phyloP scores from a whole-genome alignment of 2,888 invertebrate genomes.

The Graphium colonna region DNA sequence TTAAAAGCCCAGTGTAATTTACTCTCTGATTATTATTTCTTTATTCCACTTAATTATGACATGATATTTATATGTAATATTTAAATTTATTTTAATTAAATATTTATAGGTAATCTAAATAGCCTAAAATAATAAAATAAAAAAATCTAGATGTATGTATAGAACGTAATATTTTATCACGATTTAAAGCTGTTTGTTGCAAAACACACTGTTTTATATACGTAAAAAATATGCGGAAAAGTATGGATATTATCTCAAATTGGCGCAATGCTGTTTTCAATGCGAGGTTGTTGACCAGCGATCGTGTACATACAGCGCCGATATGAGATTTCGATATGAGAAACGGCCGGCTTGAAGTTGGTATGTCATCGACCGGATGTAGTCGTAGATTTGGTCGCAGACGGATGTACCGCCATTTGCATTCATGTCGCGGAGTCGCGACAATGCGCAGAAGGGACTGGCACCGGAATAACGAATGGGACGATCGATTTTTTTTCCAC shows the following conservation, averaged over 20 bases:
- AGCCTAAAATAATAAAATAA: no score
- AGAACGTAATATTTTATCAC: no score
- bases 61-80: no score
- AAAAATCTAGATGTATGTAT: no score
- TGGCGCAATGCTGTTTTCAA: constrained; percentile 9
- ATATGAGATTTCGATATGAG: constrained; percentile 26
- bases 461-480: constrained; percentile 36
- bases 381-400: constrained; percentile 55
- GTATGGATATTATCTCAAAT: constrained; percentile 4
- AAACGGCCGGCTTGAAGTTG: constrained; percentile 27
- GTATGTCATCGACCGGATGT: constrained; percentile 56
- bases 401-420: constrained; percentile 70
- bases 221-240: constrained; percentile 5
- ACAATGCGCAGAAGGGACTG: constrained; percentile 38
- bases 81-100: no score
- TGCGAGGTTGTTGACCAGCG: constrained; percentile 13
- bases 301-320: constrained; percentile 6
- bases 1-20: no score
- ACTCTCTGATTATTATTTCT: no score
- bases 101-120: no score
- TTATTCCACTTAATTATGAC: no score
- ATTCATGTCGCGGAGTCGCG: constrained; percentile 54
- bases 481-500: constrained; percentile 19
- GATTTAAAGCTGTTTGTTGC: no score
- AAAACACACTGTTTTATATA: neutral